Percentiles rank a stretch among this genome's conserved stretches.
These are phyloP conservation scores for Auanema freiburgensis DNA, from an alignment of 2,888 invertebrate genomes.

Conservation along the genomic window DNA sequence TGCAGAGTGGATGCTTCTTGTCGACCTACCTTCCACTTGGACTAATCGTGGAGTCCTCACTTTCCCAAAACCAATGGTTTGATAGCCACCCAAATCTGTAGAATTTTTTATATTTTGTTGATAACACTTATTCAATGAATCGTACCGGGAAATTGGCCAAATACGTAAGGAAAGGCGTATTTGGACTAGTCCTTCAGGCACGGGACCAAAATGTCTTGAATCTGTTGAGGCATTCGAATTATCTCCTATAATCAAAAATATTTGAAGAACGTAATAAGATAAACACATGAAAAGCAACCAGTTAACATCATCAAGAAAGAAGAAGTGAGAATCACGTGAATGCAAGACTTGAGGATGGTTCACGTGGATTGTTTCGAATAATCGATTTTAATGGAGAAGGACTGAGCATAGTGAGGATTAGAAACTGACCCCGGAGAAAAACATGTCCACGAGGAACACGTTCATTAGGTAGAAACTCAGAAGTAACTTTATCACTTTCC, in stretches of 20 bases:
- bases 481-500: constrained; percentile 31
- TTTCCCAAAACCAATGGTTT: constrained; percentile 40
- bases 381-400: too few relatives aligned
- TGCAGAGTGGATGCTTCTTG: too few relatives aligned
- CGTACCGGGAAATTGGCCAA: constrained; percentile 49
- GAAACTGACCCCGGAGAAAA: constrained; percentile 32
- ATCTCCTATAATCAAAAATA: constrained; percentile 39
- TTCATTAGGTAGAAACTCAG: constrained; percentile 29
- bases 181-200: constrained; percentile 57
- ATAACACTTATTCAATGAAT: too few relatives aligned
- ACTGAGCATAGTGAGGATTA: too few relatives aligned
- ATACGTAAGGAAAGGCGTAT: constrained; percentile 47
- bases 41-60: too few relatives aligned
- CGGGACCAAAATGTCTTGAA: constrained; percentile 57
- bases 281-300: too few relatives aligned
- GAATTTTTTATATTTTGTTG: too few relatives aligned
- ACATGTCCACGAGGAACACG: constrained; percentile 55
- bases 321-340: too few relatives aligned
- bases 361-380: too few relatives aligned
- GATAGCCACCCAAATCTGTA: constrained; percentile 37
- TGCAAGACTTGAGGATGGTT: too few relatives aligned
- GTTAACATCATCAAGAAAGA: too few relatives aligned
- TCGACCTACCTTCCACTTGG: too few relatives aligned
- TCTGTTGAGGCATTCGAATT: constrained; percentile 49
- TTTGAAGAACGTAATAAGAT: background rate